phyloP scores from a whole-genome alignment of 2,113 vertebrate species.

The Vulpes vulpes region DNA sequence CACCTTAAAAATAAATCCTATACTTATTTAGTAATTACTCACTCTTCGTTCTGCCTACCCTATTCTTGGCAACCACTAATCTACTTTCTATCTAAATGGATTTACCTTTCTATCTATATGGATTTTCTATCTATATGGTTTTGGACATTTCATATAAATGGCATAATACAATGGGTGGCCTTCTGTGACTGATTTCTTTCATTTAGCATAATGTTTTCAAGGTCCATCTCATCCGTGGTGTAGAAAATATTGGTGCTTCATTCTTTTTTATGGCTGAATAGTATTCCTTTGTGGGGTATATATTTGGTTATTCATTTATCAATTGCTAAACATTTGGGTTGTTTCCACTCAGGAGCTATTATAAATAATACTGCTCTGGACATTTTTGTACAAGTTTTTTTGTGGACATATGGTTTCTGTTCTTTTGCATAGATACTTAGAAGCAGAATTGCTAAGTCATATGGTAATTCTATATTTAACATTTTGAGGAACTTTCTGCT shows the following conservation, averaged over 20 bases:
- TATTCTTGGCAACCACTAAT: background rate
- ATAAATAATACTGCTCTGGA: background rate
- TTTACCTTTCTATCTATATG: background rate
- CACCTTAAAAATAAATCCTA: background rate
- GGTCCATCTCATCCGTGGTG: background rate
- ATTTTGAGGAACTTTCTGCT: background rate
- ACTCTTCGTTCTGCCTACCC: fast-evolving
- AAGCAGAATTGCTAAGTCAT: background rate
- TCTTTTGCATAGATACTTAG: background rate
- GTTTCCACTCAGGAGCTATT: background rate
- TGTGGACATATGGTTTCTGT: background rate
- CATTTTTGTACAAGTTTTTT: background rate
- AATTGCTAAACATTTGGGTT: background rate
- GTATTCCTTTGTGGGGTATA: background rate
- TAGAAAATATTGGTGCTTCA: background rate
- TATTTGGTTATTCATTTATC: background rate
- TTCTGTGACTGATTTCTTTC: background rate
- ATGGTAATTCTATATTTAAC: background rate
- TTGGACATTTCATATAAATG: background rate
- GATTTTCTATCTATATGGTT: background rate
- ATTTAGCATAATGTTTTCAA: background rate
- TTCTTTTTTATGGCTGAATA: background rate
- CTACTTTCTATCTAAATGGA: background rate
- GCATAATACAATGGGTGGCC: background rate
- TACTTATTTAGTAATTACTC: background rate